Evolutionary conservation across 1,140 invertebrate species (phyloP).

Genomic region (Mamestra configurata): DNA sequence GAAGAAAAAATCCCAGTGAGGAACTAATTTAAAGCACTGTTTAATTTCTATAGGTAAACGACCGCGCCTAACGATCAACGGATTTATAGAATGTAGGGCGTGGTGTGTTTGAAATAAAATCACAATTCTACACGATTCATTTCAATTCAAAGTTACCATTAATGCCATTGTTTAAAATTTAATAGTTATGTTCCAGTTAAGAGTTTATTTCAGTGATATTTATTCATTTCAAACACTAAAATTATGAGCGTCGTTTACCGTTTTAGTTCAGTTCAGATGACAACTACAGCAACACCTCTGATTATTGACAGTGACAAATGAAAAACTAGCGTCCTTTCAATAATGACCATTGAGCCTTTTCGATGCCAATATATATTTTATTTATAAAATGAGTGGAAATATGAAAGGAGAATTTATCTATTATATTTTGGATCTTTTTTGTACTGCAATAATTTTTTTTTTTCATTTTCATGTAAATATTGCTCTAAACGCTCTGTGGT

Average conservation of each 20-base stretch:
- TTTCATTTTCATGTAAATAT: no score
- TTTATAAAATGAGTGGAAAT: no score
- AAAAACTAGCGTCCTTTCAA: no score
- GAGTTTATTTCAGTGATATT: neutral
- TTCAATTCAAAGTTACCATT: neutral
- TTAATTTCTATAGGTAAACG: neutral
- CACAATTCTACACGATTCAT: neutral
- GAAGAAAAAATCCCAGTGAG: constrained; percentile 73
- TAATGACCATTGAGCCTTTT: no score
- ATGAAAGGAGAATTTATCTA: no score
- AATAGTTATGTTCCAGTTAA: neutral
- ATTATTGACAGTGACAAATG: no score
- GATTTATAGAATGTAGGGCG: constrained; percentile 35
- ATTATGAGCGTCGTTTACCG: neutral
- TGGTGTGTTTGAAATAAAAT: constrained; percentile 7
- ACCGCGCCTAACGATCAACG: constrained; percentile 43
- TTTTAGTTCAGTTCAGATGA: neutral
- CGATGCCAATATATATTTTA: no score
- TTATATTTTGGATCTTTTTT: no score
- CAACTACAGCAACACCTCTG: no score
- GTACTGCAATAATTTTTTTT: no score
- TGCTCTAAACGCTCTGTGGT: no score
- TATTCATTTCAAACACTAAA: neutral
- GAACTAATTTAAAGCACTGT: constrained; percentile 27
- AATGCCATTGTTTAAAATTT: neutral